phyloP scores from a whole-genome alignment of 1,140 invertebrate species.

The Idris sp. region DNA sequence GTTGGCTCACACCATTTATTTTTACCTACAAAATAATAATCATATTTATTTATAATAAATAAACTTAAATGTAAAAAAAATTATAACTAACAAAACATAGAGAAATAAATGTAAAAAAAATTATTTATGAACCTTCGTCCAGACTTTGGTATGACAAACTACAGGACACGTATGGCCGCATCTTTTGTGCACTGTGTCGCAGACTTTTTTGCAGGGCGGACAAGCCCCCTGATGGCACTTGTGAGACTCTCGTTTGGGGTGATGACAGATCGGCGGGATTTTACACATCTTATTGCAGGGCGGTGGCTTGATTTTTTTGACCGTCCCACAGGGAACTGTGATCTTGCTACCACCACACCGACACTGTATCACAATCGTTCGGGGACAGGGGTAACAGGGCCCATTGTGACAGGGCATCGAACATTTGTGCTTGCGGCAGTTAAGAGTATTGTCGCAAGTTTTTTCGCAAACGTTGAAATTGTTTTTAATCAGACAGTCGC shows the following conservation, averaged over 20 bases:
- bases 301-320: constrained; percentile 87
- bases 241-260: constrained; percentile 85
- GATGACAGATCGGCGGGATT: constrained; percentile 87
- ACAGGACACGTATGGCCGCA: constrained; percentile 89
- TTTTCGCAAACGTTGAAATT: constrained; percentile 87
- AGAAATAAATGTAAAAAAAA: constrained; percentile 4
- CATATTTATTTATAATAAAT: too few relatives aligned
- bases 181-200: constrained; percentile 80
- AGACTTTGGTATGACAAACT: constrained; percentile 89
- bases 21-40: constrained; percentile 79
- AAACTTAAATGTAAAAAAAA: constrained; percentile 4
- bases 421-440: constrained; percentile 94
- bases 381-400: constrained; percentile 92
- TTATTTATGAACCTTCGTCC: constrained; percentile 81
- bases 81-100: too few relatives aligned
- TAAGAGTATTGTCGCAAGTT: constrained; percentile 87
- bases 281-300: constrained; percentile 87
- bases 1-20: constrained; percentile 78
- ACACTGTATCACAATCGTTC: constrained; percentile 88
- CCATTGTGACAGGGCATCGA: constrained; percentile 90
- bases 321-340: constrained; percentile 90
- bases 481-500: constrained; percentile 70
- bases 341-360: constrained; percentile 88
- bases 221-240: constrained; percentile 93
- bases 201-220: constrained; percentile 88